Percentiles rank a stretch among this genome's conserved stretches.
Evolutionary conservation across 2,888 invertebrate genomes (phyloP).

Genomic region (Stegophylla sp.): DNA sequence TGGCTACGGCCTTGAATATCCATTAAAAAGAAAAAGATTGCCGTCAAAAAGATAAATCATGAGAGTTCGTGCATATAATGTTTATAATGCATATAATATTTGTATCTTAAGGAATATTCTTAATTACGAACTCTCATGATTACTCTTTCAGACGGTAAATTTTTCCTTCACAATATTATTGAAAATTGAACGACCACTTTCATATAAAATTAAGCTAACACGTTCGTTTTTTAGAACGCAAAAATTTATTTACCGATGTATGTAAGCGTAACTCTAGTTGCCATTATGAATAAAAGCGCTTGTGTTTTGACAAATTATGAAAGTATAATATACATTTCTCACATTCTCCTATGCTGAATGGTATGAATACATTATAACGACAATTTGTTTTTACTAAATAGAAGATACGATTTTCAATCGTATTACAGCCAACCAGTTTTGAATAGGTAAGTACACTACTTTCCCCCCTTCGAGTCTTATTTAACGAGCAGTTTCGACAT

Average conservation of each 20-base stretch:
- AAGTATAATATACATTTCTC: constrained; percentile 4
- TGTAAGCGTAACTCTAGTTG: neutral
- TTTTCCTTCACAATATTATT: constrained; percentile 23
- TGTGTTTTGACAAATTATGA: constrained; percentile 31
- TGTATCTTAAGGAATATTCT: too few species aligned
- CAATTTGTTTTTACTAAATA: neutral
- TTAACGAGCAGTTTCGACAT: neutral
- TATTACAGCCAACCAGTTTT: constrained; percentile 28
- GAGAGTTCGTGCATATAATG: too few species aligned
- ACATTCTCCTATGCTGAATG: neutral
- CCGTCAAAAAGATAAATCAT: too few species aligned
- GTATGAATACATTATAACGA: neutral
- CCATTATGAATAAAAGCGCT: constrained; percentile 6
- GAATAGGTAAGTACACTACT: constrained; percentile 26
- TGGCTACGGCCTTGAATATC: too few species aligned
- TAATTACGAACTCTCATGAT: neutral
- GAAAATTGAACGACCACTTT: constrained; percentile 45
- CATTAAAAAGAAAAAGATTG: too few species aligned
- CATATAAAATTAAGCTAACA: constrained; percentile 25
- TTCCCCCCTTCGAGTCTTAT: constrained; percentile 29
- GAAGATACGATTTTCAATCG: neutral
- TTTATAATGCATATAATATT: too few species aligned
- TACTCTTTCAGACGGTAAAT: neutral
- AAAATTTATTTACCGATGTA: constrained; percentile 2
- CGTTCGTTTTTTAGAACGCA: constrained; percentile 14